Evolutionary conservation across 2,113 vertebrate species (phyloP).

Genomic region (Rhegmatorhina hoffmannsi): DNA sequence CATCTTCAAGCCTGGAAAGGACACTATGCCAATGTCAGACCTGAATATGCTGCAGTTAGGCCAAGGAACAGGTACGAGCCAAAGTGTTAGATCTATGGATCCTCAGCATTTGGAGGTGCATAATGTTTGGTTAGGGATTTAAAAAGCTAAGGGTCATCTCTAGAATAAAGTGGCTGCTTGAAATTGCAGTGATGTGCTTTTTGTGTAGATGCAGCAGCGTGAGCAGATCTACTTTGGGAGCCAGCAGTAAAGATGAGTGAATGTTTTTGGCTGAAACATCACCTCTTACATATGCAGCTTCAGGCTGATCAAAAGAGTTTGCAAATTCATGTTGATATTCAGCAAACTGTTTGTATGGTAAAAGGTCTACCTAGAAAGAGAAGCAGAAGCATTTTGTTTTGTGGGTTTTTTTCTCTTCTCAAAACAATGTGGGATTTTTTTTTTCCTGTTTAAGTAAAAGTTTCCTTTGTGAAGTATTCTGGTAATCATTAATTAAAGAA

Average conservation of each 20-base stretch:
- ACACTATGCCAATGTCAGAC: neutral
- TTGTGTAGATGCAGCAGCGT: neutral
- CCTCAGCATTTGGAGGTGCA: neutral
- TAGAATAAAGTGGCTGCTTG: neutral
- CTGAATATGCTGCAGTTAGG: slow-evolving; percentile 24
- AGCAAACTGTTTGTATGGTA: slow-evolving; percentile 20
- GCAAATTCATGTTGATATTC: slow-evolving; percentile 36
- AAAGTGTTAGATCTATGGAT: slow-evolving; percentile 18
- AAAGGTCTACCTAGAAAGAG: slow-evolving; percentile 61
- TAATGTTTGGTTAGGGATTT: slow-evolving; percentile 13
- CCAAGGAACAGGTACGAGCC: neutral
- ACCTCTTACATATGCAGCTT: slow-evolving; percentile 47
- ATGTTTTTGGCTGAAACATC: slow-evolving; percentile 40
- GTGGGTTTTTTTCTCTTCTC: neutral
- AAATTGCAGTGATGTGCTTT: neutral
- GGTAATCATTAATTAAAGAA: neutral
- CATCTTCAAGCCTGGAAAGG: neutral
- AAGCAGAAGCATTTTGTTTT: slow-evolving; percentile 46
- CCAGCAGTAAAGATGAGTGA: slow-evolving; percentile 7
- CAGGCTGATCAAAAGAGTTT: slow-evolving; percentile 50
- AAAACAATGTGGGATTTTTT: neutral
- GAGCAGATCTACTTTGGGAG: slow-evolving; percentile 41
- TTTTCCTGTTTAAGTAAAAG: neutral
- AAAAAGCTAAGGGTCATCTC: neutral
- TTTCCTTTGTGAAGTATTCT: neutral